Evolutionary conservation across 1,140 invertebrate genomes (phyloP).

Genomic region (Panulirus ornatus): DNA sequence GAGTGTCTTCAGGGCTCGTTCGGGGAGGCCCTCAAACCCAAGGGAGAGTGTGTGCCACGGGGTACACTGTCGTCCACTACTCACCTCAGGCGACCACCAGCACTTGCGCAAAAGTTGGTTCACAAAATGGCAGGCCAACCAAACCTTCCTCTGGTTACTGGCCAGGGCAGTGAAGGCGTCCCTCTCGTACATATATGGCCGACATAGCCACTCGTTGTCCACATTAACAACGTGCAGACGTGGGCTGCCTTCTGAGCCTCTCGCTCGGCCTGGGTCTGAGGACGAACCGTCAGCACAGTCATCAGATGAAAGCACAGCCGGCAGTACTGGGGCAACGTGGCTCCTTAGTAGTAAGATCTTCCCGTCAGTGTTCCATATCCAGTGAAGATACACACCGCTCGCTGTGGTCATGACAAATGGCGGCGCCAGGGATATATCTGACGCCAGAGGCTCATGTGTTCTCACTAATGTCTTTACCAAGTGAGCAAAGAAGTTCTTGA

Average conservation of each 20-base stretch:
- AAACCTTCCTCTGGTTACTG: not conserved
- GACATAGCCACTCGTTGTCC: not conserved
- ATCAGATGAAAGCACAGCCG: not conserved
- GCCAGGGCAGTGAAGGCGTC: not conserved
- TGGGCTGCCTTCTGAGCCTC: not conserved
- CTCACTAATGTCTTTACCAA: not conserved
- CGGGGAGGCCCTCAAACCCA: not conserved
- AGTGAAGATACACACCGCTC: not conserved
- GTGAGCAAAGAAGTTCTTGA: not conserved
- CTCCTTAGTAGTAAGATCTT: not conserved
- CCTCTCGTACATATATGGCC: not conserved
- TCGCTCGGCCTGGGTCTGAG: not conserved
- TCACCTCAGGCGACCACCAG: conserved; percentile 1
- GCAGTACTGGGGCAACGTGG: not conserved
- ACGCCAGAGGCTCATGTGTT: not conserved
- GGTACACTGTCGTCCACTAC: not conserved
- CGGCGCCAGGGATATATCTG: not conserved
- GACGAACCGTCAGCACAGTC: too few species aligned
- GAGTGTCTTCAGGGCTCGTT: not conserved
- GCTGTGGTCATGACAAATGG: not conserved
- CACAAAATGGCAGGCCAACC: not conserved
- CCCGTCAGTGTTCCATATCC: not conserved
- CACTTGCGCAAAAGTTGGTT: not conserved
- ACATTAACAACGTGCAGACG: not conserved
- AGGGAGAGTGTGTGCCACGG: conserved; percentile 1